phyloP scores from a whole-genome alignment of 2,888 invertebrate species.

The Gerris lacustris region DNA sequence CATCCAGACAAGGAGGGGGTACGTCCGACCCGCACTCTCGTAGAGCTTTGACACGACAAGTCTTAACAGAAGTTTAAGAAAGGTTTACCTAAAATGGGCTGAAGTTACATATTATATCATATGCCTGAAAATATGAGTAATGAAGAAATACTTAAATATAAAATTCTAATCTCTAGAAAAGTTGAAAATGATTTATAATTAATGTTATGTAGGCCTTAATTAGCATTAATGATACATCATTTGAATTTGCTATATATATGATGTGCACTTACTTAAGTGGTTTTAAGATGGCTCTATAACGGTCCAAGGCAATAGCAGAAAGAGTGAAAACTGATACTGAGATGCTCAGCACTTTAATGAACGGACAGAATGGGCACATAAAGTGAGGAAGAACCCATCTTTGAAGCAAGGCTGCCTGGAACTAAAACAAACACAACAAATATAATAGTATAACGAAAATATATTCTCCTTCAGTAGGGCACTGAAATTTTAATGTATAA shows the following conservation, averaged over 20 bases:
- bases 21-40: too few relatives aligned
- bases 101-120: too few relatives aligned
- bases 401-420: slow-evolving; percentile 76
- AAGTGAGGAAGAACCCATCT: slow-evolving; percentile 74
- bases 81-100: too few relatives aligned
- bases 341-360: slow-evolving; percentile 71
- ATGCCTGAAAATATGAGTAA: too few relatives aligned
- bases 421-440: slow-evolving; percentile 41
- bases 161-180: too few relatives aligned
- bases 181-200: background rate
- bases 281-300: slow-evolving; percentile 64
- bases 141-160: too few relatives aligned
- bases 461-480: background rate
- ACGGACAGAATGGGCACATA: slow-evolving; percentile 80
- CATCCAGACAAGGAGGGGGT: too few relatives aligned
- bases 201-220: background rate
- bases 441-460: background rate
- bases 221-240: background rate
- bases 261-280: slow-evolving; percentile 49
- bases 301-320: slow-evolving; percentile 73
- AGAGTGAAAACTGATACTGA: slow-evolving; percentile 79
- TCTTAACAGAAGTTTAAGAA: too few relatives aligned
- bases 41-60: too few relatives aligned
- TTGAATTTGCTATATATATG: background rate
- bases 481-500: too few relatives aligned